These are phyloP conservation scores for Pocota personata DNA, from an alignment of 2,888 invertebrate species.

Conservation along the genomic window DNA sequence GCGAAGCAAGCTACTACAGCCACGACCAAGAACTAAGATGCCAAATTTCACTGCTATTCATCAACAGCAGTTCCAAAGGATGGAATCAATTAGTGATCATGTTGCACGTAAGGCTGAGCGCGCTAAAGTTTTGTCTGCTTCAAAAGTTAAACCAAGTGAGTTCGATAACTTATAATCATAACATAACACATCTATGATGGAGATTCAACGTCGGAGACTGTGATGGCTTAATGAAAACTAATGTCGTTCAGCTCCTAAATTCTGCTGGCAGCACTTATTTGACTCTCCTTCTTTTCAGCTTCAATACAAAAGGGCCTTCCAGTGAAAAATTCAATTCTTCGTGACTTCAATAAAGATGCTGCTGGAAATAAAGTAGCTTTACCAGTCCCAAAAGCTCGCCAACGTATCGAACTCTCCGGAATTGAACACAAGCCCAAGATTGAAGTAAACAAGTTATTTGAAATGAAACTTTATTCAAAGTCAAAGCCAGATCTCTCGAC, in stretches of 20 bases:
- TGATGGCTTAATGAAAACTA: too few species aligned
- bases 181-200: too few species aligned
- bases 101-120: slow-evolving; percentile 83
- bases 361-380: slow-evolving; percentile 69
- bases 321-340: slow-evolving; percentile 31
- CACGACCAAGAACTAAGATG: slow-evolving; percentile 83
- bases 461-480: slow-evolving; percentile 9
- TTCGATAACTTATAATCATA: background rate
- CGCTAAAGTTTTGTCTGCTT: slow-evolving; percentile 78
- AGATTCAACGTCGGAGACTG: too few species aligned
- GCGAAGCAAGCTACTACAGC: slow-evolving; percentile 16
- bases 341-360: slow-evolving; percentile 38
- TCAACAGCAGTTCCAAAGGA: slow-evolving; percentile 86
- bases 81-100: slow-evolving; percentile 88
- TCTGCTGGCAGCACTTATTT: too few species aligned
- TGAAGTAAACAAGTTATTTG: background rate
- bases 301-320: slow-evolving; percentile 44
- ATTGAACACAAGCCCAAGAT: slow-evolving; percentile 1
- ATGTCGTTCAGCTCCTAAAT: too few species aligned
- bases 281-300: slow-evolving; percentile 1
- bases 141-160: slow-evolving; percentile 75
- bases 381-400: slow-evolving; percentile 46
- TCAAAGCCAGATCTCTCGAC: slow-evolving; percentile 34
- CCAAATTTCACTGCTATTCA: slow-evolving; percentile 89
- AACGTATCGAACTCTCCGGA: slow-evolving; percentile 44